Evolutionary conservation across 1,140 invertebrate genomes (phyloP).

Genomic region (Bombus pascuorum): DNA sequence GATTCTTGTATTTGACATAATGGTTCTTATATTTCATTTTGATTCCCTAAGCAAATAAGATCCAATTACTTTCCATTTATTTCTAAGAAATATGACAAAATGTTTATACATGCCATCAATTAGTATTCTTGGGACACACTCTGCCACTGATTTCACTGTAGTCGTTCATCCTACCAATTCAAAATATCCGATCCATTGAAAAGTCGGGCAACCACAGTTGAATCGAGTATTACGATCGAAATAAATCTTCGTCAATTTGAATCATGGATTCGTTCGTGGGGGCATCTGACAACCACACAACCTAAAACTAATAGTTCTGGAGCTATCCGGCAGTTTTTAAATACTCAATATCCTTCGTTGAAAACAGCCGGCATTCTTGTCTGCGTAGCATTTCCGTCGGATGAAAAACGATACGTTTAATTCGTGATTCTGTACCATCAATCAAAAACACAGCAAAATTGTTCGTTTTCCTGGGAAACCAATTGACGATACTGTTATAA

Average conservation of each 20-base stretch:
- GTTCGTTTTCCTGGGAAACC: background rate
- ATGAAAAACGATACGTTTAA: constrained; percentile 23
- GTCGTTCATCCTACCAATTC: background rate
- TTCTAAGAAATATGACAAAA: background rate
- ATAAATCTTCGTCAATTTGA: constrained; percentile 16
- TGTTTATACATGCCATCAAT: background rate
- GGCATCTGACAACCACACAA: no score
- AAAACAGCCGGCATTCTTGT: background rate
- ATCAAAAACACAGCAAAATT: background rate
- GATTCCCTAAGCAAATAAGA: no score
- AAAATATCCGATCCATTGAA: background rate
- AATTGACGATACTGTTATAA: background rate
- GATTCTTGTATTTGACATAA: no score
- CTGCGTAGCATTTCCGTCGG: background rate
- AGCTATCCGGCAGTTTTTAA: background rate
- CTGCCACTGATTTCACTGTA: background rate
- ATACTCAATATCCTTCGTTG: background rate
- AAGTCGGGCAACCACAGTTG: background rate
- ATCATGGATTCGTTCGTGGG: background rate
- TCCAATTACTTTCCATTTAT: no score
- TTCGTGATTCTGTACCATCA: background rate
- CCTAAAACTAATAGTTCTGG: background rate
- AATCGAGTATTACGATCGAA: background rate
- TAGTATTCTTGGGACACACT: background rate
- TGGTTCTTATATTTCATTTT: no score